Percentiles rank a stretch among this genome's conserved stretches.
Conservation (phyloP, 2,113 vertebrate genomes). For the Heterotis niloticus region DNA sequence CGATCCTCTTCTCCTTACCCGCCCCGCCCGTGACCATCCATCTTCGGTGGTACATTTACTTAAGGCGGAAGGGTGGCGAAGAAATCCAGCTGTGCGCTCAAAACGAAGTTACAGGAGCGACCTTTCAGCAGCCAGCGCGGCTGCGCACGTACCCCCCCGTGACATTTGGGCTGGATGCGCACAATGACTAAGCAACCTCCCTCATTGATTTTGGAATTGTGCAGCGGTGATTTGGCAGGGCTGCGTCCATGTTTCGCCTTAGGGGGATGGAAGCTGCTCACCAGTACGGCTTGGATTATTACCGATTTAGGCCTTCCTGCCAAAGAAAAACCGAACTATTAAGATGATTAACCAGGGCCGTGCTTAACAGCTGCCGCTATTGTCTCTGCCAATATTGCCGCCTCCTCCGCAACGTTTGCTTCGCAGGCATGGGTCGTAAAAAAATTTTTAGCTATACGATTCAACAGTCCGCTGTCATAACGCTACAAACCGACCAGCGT, state of each 20-base stretch:
- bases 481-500: not conserved
- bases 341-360: slow-evolving; percentile 52
- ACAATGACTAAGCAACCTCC: not conserved
- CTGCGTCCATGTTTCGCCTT: slow-evolving; percentile 16
- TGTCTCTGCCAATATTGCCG: slow-evolving; percentile 38
- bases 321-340: slow-evolving; percentile 56
- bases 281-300: not conserved
- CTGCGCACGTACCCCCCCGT: not conserved
- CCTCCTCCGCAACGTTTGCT: not conserved
- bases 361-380: slow-evolving; percentile 46
- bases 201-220: not conserved
- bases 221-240: not conserved
- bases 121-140: not conserved
- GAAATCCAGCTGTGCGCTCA: slow-evolving; percentile 34
- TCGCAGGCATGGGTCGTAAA: slow-evolving; percentile 36
- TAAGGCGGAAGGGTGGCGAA: slow-evolving; percentile 34
- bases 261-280: no score
- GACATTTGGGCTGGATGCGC: not conserved
- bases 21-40: slow-evolving; percentile 49
- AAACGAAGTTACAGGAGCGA: not conserved
- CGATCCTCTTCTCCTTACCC: slow-evolving; percentile 22
- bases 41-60: slow-evolving; percentile 51
- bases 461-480: not conserved
- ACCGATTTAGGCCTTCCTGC: slow-evolving; percentile 60
- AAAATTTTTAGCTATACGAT: slow-evolving; percentile 30